These are phyloP conservation scores for Anagyrus pseudococci DNA, from an alignment of 2,888 invertebrate species.

Conservation along the genomic window DNA sequence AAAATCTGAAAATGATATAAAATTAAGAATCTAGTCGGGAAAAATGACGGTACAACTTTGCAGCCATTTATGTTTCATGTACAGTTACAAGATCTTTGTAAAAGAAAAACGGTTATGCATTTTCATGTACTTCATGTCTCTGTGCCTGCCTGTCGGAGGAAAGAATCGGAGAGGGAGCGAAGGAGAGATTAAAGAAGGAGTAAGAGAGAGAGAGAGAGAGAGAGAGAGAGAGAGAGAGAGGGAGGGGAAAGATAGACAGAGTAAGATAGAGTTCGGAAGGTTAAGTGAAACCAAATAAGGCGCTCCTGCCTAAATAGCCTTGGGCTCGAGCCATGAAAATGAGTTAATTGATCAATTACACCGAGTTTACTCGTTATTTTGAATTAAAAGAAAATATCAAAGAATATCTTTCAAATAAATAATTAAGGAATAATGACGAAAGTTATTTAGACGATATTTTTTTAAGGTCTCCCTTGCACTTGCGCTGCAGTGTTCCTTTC, in stretches of 20 bases:
- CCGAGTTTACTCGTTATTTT: not conserved
- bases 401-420: slow-evolving; percentile 5
- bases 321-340: slow-evolving; percentile 7
- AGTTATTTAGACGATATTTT: not conserved
- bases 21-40: too few relatives aligned
- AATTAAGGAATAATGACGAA: not conserved
- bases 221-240: not conserved
- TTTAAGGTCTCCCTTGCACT: too few relatives aligned
- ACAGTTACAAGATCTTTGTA: not conserved
- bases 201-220: not conserved
- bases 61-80: too few relatives aligned
- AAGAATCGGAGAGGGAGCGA: not conserved
- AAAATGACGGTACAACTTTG: too few relatives aligned
- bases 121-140: not conserved
- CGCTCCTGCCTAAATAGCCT: not conserved
- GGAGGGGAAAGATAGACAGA: not conserved
- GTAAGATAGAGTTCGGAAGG: slow-evolving; percentile 7
- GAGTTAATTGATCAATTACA: slow-evolving; percentile 11
- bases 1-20: too few relatives aligned
- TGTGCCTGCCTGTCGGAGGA: not conserved
- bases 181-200: not conserved
- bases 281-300: slow-evolving; percentile 20
- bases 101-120: not conserved
- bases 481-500: not conserved
- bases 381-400: not conserved